Conservation (phyloP, 1,140 invertebrate species). For the Cydia splendana region DNA sequence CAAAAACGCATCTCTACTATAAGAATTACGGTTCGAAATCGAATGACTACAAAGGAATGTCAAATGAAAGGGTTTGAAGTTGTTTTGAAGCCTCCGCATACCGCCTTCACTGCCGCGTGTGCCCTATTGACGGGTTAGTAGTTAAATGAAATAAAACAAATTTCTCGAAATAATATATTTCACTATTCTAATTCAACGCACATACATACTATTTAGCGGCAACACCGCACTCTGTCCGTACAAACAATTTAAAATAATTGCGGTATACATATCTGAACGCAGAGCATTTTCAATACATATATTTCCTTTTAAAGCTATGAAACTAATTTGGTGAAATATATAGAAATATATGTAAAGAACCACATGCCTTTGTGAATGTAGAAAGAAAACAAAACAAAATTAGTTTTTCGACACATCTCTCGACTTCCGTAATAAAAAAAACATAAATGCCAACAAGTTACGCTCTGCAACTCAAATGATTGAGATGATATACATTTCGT, state of each 20-base stretch:
- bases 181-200: conserved; percentile 50
- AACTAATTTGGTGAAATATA: conserved; percentile 34
- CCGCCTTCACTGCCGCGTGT: too few species aligned
- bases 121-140: neutral
- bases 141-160: conserved; percentile 40
- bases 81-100: too few species aligned
- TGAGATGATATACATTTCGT: too few species aligned
- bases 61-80: too few species aligned
- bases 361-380: conserved; percentile 1
- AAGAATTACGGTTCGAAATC: too few species aligned
- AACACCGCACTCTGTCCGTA: conserved; percentile 33
- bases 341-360: conserved; percentile 23
- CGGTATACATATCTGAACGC: neutral
- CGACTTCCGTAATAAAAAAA: neutral
- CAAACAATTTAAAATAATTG: conserved; percentile 21
- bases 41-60: too few species aligned
- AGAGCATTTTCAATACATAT: neutral
- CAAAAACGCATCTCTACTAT: too few species aligned
- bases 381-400: conserved; percentile 2
- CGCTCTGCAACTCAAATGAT: neutral
- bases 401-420: conserved; percentile 22
- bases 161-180: conserved; percentile 57
- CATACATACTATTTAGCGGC: conserved; percentile 45
- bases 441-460: conserved; percentile 22
- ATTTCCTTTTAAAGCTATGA: conserved; percentile 25